A percentile compares a stretch with the other conserved stretches of the same genome.
Conservation (phyloP, 2,113 vertebrate species). For the Anolis sagrei region DNA sequence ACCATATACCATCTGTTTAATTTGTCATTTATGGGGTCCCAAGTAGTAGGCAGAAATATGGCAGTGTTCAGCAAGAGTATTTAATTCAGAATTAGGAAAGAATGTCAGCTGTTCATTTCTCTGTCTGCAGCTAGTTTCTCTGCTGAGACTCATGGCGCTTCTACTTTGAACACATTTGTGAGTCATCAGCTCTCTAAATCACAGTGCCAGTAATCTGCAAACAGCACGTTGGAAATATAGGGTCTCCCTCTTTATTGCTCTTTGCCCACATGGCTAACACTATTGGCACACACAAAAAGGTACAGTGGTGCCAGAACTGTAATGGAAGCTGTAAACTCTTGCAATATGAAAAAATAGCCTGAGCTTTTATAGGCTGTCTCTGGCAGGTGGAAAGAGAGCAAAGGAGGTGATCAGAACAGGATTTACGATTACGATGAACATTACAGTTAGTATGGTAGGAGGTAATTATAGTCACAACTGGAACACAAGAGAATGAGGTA, state of each 20-base stretch:
- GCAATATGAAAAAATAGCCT: constrained; percentile 12
- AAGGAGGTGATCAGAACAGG: constrained; percentile 8
- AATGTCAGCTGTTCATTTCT: constrained; percentile 12
- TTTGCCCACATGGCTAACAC: not conserved
- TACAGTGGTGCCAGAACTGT: not conserved
- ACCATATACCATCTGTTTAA: constrained; percentile 55
- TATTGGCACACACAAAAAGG: constrained; percentile 1
- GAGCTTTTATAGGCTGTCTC: constrained; percentile 12
- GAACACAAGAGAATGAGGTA: not conserved
- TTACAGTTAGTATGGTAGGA: accelerated
- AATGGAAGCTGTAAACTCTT: constrained; percentile 19
- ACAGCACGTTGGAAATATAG: not conserved
- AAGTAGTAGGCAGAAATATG: constrained; percentile 38
- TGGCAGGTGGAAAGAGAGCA: not conserved
- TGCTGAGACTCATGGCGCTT: not conserved
- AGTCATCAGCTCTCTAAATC: not conserved
- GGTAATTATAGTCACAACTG: not conserved
- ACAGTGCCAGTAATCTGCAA: not conserved
- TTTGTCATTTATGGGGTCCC: constrained; percentile 29
- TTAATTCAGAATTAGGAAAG: constrained; percentile 29
- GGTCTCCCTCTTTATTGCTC: not conserved
- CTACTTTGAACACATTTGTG: not conserved
- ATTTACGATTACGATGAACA: not conserved
- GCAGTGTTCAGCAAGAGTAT: accelerated
- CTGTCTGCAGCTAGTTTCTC: not conserved